Percentiles rank a stretch among this genome's conserved stretches.
Evolutionary conservation across 2,888 invertebrate genomes (phyloP).

Genomic region (Nemotelus pantherinus): DNA sequence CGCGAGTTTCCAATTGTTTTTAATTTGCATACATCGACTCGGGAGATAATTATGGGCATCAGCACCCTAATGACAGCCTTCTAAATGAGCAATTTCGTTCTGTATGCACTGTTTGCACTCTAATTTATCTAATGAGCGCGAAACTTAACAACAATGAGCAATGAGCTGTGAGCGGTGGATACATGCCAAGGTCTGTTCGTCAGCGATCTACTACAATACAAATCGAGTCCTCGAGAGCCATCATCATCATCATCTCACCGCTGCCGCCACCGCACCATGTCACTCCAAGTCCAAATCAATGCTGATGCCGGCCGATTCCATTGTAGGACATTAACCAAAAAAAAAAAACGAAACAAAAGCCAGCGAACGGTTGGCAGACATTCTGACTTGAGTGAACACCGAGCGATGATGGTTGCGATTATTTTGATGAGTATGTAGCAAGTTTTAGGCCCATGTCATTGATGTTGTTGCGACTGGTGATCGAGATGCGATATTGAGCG

Average conservation of each 20-base stretch:
- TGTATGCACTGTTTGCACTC: slow-evolving; percentile 36
- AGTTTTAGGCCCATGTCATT: slow-evolving; percentile 36
- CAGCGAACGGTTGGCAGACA: neutral
- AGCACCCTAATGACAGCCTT: slow-evolving; percentile 36
- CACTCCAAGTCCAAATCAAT: no score
- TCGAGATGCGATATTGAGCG: slow-evolving; percentile 34
- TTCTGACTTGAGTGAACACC: slow-evolving; percentile 22
- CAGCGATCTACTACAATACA: slow-evolving; percentile 22
- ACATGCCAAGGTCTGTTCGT: slow-evolving; percentile 41
- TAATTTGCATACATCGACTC: slow-evolving; percentile 43
- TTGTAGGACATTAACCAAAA: neutral
- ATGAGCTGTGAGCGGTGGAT: slow-evolving; percentile 22
- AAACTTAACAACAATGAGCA: slow-evolving; percentile 43
- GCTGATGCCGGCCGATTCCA: no score
- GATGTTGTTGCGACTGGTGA: slow-evolving; percentile 26
- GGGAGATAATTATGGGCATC: slow-evolving; percentile 39
- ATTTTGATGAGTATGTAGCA: slow-evolving; percentile 40
- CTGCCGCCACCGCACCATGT: neutral
- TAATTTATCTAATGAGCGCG: slow-evolving; percentile 44
- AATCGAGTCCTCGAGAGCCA: slow-evolving; percentile 13
- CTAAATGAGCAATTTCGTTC: slow-evolving; percentile 43
- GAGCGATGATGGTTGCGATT: slow-evolving; percentile 37
- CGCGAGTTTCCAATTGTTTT: slow-evolving; percentile 38
- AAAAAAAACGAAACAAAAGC: slow-evolving; percentile 13
- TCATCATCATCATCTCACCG: slow-evolving; percentile 7